These are phyloP conservation scores for Penaeus vannamei DNA, from an alignment of 1,140 invertebrate species.

Conservation along the genomic window DNA sequence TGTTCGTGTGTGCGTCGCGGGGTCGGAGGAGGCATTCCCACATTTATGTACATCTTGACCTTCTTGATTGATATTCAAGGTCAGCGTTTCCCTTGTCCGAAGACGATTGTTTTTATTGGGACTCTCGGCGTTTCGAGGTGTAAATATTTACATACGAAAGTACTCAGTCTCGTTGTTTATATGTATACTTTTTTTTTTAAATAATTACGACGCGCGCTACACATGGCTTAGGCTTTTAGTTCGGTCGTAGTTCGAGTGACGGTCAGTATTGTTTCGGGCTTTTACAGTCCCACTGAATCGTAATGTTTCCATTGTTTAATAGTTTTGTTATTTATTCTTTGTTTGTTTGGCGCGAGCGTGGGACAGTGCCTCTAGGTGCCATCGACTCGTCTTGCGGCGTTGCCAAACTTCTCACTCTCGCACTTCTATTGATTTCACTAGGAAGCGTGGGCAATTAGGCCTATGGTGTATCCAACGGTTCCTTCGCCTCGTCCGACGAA, in stretches of 20 bases:
- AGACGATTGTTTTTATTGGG: too few relatives aligned
- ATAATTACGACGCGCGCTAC: background rate
- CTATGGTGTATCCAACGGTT: too few relatives aligned
- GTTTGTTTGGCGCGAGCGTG: constrained; percentile 62
- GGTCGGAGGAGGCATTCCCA: too few relatives aligned
- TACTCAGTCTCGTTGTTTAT: background rate
- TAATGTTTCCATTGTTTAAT: constrained; percentile 35
- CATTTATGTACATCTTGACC: too few relatives aligned
- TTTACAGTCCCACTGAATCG: constrained; percentile 25
- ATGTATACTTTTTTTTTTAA: background rate
- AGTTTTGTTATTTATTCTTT: constrained; percentile 63
- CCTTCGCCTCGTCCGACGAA: too few relatives aligned
- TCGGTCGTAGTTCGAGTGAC: too few relatives aligned
- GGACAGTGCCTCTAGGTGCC: constrained; percentile 65
- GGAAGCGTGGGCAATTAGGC: background rate
- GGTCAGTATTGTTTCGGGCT: background rate
- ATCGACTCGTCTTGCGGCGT: constrained; percentile 48
- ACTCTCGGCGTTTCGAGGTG: too few relatives aligned
- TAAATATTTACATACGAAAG: too few relatives aligned
- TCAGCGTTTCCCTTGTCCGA: too few relatives aligned
- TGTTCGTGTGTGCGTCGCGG: too few relatives aligned
- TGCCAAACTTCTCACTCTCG: constrained; percentile 43
- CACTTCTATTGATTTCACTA: constrained; percentile 61
- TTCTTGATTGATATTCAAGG: too few relatives aligned
- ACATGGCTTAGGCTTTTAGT: background rate